These are phyloP conservation scores for Seira ritae DNA, from an alignment of 2,888 invertebrate genomes.

Conservation along the genomic window DNA sequence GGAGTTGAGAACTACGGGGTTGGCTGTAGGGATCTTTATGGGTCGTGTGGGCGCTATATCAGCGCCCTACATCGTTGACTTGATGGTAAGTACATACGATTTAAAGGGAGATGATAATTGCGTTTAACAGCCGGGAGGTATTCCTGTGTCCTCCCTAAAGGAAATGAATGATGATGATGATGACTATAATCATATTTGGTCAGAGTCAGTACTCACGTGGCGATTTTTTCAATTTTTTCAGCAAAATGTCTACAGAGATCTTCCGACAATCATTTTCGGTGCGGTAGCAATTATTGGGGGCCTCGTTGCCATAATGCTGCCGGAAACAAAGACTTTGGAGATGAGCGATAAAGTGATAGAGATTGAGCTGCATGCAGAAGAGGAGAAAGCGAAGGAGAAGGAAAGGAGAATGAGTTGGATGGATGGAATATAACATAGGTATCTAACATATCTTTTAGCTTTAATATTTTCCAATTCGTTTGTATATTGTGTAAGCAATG, in stretches of 20 bases:
- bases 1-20: slow-evolving; percentile 67
- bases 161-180: no score
- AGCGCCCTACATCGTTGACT: slow-evolving; percentile 69
- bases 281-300: slow-evolving; percentile 56
- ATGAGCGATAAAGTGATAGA: slow-evolving; percentile 67
- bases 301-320: slow-evolving; percentile 60
- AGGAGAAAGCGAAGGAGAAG: slow-evolving; percentile 45
- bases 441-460: no score
- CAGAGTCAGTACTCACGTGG: background rate
- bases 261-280: slow-evolving; percentile 70
- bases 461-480: no score
- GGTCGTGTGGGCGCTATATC: slow-evolving; percentile 71
- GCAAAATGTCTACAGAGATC: slow-evolving; percentile 63
- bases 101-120: background rate
- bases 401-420: slow-evolving; percentile 33
- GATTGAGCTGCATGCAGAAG: slow-evolving; percentile 54
- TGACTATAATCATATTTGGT: no score
- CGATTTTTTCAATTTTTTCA: slow-evolving; percentile 39
- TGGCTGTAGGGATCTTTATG: slow-evolving; percentile 63
- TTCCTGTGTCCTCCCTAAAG: background rate
- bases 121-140: background rate
- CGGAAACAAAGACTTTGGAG: slow-evolving; percentile 69
- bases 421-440: slow-evolving; percentile 4
- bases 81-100: slow-evolving; percentile 59
- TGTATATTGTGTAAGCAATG: no score